phyloP scores from a whole-genome alignment of 2,888 invertebrate species.

The Cerastis leucographa region DNA sequence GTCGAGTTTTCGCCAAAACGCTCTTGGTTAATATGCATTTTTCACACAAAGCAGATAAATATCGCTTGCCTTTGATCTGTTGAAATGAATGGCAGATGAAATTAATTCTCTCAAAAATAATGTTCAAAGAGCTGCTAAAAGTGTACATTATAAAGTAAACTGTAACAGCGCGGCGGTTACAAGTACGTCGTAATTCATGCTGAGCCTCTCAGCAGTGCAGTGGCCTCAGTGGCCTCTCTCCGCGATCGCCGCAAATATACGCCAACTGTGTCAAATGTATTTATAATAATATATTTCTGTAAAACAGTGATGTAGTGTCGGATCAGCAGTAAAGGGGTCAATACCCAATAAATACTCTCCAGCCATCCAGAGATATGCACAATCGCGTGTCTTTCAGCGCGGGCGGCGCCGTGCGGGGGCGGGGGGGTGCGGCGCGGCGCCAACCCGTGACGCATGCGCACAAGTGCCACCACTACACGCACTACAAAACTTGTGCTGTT shows the following conservation, averaged over 20 bases:
- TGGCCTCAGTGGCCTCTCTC: constrained; percentile 3
- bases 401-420: constrained; percentile 20
- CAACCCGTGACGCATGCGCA: constrained; percentile 66
- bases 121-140: constrained; percentile 49
- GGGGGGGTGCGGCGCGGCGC: constrained; percentile 51
- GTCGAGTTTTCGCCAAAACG: constrained; percentile 6
- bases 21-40: constrained; percentile 12
- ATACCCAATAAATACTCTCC: constrained; percentile 66
- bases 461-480: constrained; percentile 54
- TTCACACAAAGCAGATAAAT: constrained; percentile 17
- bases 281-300: constrained; percentile 48
- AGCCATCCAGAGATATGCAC: constrained; percentile 41
- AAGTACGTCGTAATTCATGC: constrained; percentile 43
- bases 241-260: neutral
- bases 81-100: constrained; percentile 35
- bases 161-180: constrained; percentile 8
- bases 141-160: constrained; percentile 37
- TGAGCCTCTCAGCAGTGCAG: constrained; percentile 15
- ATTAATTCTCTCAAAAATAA: constrained; percentile 45
- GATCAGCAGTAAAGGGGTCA: constrained; percentile 71
- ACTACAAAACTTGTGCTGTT: constrained; percentile 45
- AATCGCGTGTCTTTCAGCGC: constrained; percentile 63
- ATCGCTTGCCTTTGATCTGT: constrained; percentile 43
- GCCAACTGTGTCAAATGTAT: constrained; percentile 49
- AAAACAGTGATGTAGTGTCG: constrained; percentile 60